phyloP scores from a whole-genome alignment of 2,888 invertebrate genomes.

The Pardosa pseudoannulata region DNA sequence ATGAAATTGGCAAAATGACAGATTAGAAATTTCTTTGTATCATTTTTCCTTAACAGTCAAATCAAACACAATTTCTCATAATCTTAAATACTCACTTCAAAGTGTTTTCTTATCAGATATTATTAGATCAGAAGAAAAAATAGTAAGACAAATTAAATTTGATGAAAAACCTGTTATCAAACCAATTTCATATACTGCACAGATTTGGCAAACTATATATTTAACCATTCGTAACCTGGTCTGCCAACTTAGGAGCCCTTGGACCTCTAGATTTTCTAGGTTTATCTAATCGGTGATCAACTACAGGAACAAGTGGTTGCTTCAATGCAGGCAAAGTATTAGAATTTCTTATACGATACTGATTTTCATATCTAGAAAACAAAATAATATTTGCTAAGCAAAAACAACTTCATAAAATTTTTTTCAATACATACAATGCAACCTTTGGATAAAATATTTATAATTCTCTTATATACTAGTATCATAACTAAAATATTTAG shows the following conservation, averaged over 20 bases:
- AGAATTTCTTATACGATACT: conserved; percentile 62
- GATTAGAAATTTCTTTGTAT: not conserved
- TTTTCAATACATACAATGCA: no score
- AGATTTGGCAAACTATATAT: not conserved
- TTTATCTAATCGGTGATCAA: conserved; percentile 66
- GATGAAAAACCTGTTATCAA: not conserved
- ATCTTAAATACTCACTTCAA: no score
- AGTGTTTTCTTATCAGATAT: no score
- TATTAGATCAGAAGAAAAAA: no score
- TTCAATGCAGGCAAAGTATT: conserved; percentile 66
- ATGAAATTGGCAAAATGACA: not conserved
- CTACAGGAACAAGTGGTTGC: conserved; percentile 61
- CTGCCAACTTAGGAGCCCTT: conserved; percentile 47
- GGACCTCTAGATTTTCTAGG: conserved; percentile 65
- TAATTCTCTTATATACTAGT: no score
- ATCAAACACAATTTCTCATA: no score
- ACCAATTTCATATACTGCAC: not conserved
- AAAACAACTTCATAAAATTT: no score
- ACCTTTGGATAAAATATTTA: no score
- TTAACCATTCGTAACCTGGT: conserved; percentile 61
- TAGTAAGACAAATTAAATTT: no score
- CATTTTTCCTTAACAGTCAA: no score
- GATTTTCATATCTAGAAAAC: conserved; percentile 59
- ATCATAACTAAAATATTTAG: no score
- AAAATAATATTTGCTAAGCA: no score